Percentiles rank a stretch among this genome's conserved stretches.
phyloP scores from a whole-genome alignment of 2,888 invertebrate species.

The Limnephilus marmoratus region DNA sequence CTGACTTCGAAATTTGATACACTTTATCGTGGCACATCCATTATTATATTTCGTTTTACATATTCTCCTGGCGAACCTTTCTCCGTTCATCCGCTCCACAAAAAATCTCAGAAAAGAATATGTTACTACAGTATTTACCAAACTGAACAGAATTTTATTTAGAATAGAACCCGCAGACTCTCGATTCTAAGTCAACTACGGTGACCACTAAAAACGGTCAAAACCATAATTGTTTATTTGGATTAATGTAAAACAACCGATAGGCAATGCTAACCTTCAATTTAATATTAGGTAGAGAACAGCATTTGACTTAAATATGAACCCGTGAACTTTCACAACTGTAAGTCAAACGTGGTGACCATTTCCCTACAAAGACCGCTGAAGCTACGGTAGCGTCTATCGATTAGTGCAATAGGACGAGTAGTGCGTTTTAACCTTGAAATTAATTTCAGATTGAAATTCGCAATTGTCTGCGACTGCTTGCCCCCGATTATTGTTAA shows the following conservation, averaged over 20 bases:
- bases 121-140: not conserved
- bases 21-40: no score
- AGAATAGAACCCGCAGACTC: not conserved
- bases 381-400: not conserved
- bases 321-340: no score
- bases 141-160: not conserved
- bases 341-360: no score
- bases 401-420: not conserved
- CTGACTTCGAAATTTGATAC: no score
- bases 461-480: not conserved
- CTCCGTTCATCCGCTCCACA: not conserved
- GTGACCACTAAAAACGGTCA: not conserved
- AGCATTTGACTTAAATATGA: not conserved
- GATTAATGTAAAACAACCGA: not conserved
- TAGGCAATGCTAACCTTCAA: not conserved
- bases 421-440: not conserved
- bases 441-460: not conserved
- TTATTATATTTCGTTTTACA: no score
- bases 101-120: not conserved
- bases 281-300: not conserved
- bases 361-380: not conserved
- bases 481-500: conserved; percentile 34
- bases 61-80: not conserved
- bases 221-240: not conserved
- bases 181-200: no score